These are phyloP conservation scores for Indicator maculatus DNA, from an alignment of 2,113 vertebrate species.

Conservation along the genomic window DNA sequence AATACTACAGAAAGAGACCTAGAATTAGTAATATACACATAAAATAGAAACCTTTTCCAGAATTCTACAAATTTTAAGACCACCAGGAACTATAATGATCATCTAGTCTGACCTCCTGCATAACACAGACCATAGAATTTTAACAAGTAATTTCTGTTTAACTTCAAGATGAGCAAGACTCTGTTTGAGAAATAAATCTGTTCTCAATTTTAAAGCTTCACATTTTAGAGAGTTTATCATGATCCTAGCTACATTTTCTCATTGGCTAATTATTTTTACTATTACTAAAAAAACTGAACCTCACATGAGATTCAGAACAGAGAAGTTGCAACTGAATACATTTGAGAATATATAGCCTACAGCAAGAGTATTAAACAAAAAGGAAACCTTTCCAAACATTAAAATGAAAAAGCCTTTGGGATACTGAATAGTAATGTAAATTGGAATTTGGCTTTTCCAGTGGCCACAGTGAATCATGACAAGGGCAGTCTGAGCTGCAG, in stretches of 20 bases:
- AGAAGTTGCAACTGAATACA: not conserved
- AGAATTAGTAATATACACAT: slow-evolving; percentile 25
- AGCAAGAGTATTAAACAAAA: not conserved
- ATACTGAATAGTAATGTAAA: not conserved
- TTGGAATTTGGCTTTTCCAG: not conserved
- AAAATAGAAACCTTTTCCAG: slow-evolving; percentile 29
- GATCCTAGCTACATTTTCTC: not conserved
- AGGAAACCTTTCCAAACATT: not conserved
- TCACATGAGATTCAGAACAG: not conserved
- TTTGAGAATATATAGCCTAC: not conserved
- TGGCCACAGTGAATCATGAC: not conserved
- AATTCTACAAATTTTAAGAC: slow-evolving; percentile 41
- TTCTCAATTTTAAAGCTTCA: not conserved
- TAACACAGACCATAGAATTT: slow-evolving; percentile 32
- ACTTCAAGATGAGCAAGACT: not conserved
- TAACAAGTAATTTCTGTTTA: slow-evolving; percentile 3
- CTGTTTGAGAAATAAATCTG: slow-evolving; percentile 5
- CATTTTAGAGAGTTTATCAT: not conserved
- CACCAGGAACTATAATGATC: not conserved
- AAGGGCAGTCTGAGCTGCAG: not conserved
- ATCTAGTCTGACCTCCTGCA: slow-evolving; percentile 3
- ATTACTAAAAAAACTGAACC: not conserved
- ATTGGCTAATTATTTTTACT: not conserved
- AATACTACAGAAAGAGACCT: not conserved
- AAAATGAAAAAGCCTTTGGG: not conserved